Base-by-base conservation (phyloP, 2,888 invertebrate species). In the Erebia aethiops region DNA sequence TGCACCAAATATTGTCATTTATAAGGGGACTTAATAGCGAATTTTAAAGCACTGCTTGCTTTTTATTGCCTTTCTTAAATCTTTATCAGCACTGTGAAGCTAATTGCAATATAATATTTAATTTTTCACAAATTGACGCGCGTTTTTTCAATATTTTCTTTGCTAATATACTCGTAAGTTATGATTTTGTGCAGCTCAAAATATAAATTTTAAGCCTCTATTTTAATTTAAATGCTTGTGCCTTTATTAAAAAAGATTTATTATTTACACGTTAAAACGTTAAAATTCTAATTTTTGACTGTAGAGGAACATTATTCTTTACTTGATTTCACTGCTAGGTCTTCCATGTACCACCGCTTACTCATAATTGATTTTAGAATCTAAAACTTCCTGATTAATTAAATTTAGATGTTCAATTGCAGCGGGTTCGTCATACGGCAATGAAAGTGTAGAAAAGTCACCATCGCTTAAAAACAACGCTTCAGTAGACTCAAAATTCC, bases 401-500 rank as follows among this genome's bases (percentile, higher is more conserved):
- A 58, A 69, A 70, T 60, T 13, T 41, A 35, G 16, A 51, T 18
- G 2, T 70, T 74, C 46, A 4, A 18, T 89, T 87, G 3, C 79
- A 92, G 93, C 93, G 80, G 92, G 90, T 58, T 91, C 93, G 70
- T 93, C 92, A 69, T 92, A 91, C 73, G 91, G 90, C 71, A 92
- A 92, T 83, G 89, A 91, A 83, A 92, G 92, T 88, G 82, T 92
- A 89, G 92, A 91, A 81, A 91, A 92, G 84, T 88, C 92, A 1
- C 91, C 90, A 11, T 92, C 93, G 1, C 77, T 92, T 64, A 89
- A 89, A 81, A 93, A 92, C 78, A 89, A 92, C 77, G 85, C 89
- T 46, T 91, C 92, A 13, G 78, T 90, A 69, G 88, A 92, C 74
- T 90, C 90, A 0, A 90, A 90, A 82, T 81, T 81, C 72, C 77